Base-by-base conservation (phyloP, 2,888 invertebrate species). In the Aproaerema taeniolella region DNA sequence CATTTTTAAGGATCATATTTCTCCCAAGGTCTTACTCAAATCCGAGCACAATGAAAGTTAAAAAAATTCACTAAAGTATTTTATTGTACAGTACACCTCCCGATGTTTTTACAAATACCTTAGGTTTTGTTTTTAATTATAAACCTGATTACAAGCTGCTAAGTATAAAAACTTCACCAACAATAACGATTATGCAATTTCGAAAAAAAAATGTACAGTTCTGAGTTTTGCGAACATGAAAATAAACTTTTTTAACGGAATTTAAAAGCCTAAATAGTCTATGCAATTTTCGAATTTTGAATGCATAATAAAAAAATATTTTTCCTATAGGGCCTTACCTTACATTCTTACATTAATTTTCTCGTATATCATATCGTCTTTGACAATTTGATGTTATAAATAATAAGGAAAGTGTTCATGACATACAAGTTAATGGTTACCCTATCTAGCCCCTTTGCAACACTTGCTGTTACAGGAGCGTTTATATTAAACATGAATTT, bases 251-350 rank as follows among this genome's bases (percentile, higher is more conserved):
- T 44, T 43, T 52, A 49, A 56, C 53, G 15, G 26, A 35, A 15
- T 46, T 46, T 45, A 69, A 70, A 70, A 67, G 70, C 58, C 61
- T 64, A 70, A 59, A 58, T 49, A 50, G 40, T 63, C 63, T 74
- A 73, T 58, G 76, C 68, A 58, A 68, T 73, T 71, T 71, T 71
- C 61, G 74, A 80, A 81, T 74, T 81, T 77, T 72, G 80, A 81
- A 80, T 75, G 83, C 73, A 77, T 85, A n/a, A n/a, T n/a, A 85
- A 85, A 85, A 83, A 85, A 86, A 86, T 85, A 86, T 82, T 73
- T 81, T 74, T 82, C 72, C 76, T 76, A 79, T 78, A 77, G 75
- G 82, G 81, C 80, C 83, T 83, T 81, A 85, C 82, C 83, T 82
- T 82, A 85, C 77, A 69, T 79, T 68, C 77, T 82, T 80, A 80